Conservation (phyloP, 2,888 invertebrate genomes). For the Perizoma flavofasciatum region DNA sequence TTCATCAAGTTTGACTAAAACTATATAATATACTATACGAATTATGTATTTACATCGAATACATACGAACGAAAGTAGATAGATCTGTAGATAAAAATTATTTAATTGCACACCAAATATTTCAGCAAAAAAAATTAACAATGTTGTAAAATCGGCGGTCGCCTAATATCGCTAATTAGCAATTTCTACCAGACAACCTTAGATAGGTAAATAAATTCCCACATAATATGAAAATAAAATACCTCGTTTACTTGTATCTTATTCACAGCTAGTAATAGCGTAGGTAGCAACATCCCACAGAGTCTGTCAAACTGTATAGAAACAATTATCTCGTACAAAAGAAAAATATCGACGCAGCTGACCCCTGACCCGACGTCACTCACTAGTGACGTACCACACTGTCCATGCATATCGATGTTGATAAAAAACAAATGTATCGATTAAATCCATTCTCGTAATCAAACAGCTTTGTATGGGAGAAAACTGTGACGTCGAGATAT, state of each 20-base stretch:
- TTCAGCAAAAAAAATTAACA: too few species aligned
- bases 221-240: neutral
- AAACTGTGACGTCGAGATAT: neutral
- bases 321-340: constrained; percentile 46
- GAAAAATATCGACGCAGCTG: constrained; percentile 52
- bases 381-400: constrained; percentile 36
- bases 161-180: too few species aligned
- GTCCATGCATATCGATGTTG: constrained; percentile 21
- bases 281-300: constrained; percentile 36
- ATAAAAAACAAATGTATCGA: constrained; percentile 6
- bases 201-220: too few species aligned
- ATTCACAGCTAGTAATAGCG: constrained; percentile 11
- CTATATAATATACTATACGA: too few species aligned
- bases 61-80: too few species aligned
- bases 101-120: too few species aligned
- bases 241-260: neutral
- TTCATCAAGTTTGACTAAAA: too few species aligned
- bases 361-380: constrained; percentile 45
- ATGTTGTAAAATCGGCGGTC: too few species aligned
- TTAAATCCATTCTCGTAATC: constrained; percentile 7
- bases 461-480: constrained; percentile 7
- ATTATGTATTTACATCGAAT: too few species aligned
- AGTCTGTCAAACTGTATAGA: constrained; percentile 52
- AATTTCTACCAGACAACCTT: too few species aligned
- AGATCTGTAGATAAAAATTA: too few species aligned